These are phyloP conservation scores for Venustoraphidia nigricollis DNA, from an alignment of 2,888 invertebrate species.

Conservation along the genomic window DNA sequence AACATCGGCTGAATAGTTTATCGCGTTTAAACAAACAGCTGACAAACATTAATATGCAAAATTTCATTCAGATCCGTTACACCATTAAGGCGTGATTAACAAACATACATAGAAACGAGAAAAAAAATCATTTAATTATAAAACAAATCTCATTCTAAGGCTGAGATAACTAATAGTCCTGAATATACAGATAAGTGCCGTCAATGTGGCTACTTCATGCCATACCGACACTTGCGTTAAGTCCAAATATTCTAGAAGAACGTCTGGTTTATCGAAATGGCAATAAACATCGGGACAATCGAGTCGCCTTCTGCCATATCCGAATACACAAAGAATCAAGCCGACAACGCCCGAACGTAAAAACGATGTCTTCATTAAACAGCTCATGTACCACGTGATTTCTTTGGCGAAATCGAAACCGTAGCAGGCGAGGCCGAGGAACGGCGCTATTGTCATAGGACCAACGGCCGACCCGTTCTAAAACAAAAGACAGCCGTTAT, in stretches of 20 bases:
- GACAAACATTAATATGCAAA: too few relatives aligned
- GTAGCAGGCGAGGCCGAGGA: conserved; percentile 50
- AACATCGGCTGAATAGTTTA: too few relatives aligned
- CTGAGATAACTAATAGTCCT: conserved; percentile 40
- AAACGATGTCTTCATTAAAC: conserved; percentile 48
- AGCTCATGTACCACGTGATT: conserved; percentile 42
- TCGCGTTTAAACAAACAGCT: too few relatives aligned
- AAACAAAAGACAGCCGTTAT: conserved; percentile 14
- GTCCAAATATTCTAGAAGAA: conserved; percentile 41
- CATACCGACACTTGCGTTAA: conserved; percentile 39
- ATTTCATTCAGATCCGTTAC: too few relatives aligned
- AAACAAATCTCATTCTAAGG: conserved; percentile 36
- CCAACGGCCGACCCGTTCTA: conserved; percentile 56
- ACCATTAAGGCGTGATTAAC: too few relatives aligned
- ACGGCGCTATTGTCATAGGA: conserved; percentile 46
- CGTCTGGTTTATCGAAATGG: conserved; percentile 48
- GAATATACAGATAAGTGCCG: conserved; percentile 37
- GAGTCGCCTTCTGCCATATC: conserved; percentile 38
- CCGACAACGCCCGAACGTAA: conserved; percentile 49
- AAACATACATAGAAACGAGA: too few relatives aligned
- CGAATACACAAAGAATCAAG: conserved; percentile 44
- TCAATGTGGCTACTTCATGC: conserved; percentile 36
- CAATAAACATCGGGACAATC: conserved; percentile 45
- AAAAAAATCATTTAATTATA: conserved; percentile 19
- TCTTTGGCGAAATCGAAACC: conserved; percentile 53